phyloP scores from a whole-genome alignment of 2,888 invertebrate genomes.

The Polydrusus cervinus region DNA sequence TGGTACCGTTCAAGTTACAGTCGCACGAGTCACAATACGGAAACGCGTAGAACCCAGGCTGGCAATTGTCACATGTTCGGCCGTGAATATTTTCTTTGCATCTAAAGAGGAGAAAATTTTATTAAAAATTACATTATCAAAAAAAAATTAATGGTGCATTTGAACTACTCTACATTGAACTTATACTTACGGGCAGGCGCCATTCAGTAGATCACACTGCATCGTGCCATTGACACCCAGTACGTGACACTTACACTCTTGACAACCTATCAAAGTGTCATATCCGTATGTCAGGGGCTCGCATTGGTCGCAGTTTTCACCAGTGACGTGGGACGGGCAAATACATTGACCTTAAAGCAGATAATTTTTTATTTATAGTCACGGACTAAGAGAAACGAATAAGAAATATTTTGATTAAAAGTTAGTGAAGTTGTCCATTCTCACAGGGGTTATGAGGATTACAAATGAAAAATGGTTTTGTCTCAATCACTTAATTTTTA shows the following conservation, averaged over 20 bases:
- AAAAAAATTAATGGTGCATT: no score
- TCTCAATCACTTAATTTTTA: no score
- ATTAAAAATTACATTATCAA: slow-evolving; percentile 8
- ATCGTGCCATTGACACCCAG: slow-evolving; percentile 85
- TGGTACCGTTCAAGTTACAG: slow-evolving; percentile 88
- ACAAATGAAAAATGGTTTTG: no score
- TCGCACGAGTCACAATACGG: slow-evolving; percentile 91
- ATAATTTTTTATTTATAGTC: neutral
- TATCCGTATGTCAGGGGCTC: slow-evolving; percentile 92
- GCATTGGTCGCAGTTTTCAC: slow-evolving; percentile 92
- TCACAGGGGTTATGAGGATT: no score
- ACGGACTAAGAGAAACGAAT: neutral
- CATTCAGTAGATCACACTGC: slow-evolving; percentile 91
- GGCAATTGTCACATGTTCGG: slow-evolving; percentile 90
- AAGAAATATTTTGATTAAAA: no score
- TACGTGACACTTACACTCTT: slow-evolving; percentile 92
- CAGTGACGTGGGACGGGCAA: slow-evolving; percentile 93
- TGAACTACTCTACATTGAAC: no score
- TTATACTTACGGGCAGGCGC: slow-evolving; percentile 84
- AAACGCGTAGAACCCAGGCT: slow-evolving; percentile 88
- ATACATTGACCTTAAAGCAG: slow-evolving; percentile 79
- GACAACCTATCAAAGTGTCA: slow-evolving; percentile 95
- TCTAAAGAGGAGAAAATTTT: slow-evolving; percentile 67
- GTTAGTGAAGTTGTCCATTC: no score
- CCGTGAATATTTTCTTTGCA: slow-evolving; percentile 92